Conservation (phyloP, 2,888 invertebrate genomes). For the Noctua janthe region DNA sequence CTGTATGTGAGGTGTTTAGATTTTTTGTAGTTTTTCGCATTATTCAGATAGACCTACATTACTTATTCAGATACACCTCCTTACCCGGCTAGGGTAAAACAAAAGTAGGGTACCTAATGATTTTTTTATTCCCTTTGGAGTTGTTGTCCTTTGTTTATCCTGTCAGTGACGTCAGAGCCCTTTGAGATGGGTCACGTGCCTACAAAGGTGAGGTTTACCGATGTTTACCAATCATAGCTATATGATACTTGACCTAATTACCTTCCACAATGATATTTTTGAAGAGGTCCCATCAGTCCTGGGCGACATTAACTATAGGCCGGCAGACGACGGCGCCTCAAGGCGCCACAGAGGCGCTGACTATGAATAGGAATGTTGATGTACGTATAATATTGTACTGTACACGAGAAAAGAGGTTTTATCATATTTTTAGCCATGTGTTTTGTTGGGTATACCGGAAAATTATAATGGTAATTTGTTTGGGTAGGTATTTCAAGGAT, state of each 20-base stretch:
- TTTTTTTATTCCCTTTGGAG: slow-evolving; percentile 8
- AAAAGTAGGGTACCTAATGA: neutral
- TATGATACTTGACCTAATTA: slow-evolving; percentile 64
- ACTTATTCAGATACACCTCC: too few species aligned
- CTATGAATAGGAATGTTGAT: slow-evolving; percentile 76
- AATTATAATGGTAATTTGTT: neutral
- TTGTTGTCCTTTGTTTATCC: neutral
- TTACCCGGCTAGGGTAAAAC: neutral
- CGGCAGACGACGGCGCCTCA: slow-evolving; percentile 74
- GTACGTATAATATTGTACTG: slow-evolving; percentile 64
- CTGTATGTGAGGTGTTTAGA: neutral
- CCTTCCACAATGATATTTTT: slow-evolving; percentile 47
- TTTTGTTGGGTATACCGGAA: slow-evolving; percentile 7
- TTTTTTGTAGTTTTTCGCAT: neutral
- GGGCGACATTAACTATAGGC: slow-evolving; percentile 70
- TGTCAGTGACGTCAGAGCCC: slow-evolving; percentile 6
- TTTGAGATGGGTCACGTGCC: slow-evolving; percentile 24
- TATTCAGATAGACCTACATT: neutral
- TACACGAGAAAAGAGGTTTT: slow-evolving; percentile 34
- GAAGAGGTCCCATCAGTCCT: slow-evolving; percentile 48
- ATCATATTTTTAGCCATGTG: slow-evolving; percentile 33
- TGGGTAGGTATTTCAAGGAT: neutral
- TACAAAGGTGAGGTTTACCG: slow-evolving; percentile 49
- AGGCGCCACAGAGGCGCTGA: slow-evolving; percentile 79
- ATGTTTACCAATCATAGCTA: slow-evolving; percentile 42